Percentiles rank a stretch among this genome's conserved stretches.
Conservation (phyloP, 2,888 invertebrate species). For the Myopa tessellatipennis region DNA sequence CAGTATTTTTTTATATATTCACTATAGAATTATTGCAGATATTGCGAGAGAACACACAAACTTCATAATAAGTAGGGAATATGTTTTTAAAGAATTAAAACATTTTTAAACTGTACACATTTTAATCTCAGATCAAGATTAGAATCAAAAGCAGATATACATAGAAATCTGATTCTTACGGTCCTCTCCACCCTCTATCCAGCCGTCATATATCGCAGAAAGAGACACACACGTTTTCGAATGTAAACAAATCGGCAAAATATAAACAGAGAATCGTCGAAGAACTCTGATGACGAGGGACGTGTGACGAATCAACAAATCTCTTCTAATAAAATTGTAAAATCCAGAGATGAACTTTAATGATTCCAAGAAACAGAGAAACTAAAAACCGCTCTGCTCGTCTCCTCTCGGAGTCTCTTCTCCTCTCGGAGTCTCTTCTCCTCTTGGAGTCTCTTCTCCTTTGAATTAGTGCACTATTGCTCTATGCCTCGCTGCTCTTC, state of each 20-base stretch:
- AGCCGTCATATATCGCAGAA: not conserved
- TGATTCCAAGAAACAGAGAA: not conserved
- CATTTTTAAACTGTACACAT: no score
- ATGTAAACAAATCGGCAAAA: constrained; percentile 21
- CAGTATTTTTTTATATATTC: no score
- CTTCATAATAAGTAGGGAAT: no score
- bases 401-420: no score
- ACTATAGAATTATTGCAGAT: no score
- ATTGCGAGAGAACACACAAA: no score
- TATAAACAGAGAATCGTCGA: constrained; percentile 3
- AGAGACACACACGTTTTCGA: not conserved
- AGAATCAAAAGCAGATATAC: no score
- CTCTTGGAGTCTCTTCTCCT: not conserved
- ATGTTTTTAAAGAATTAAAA: no score
- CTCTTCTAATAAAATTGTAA: not conserved
- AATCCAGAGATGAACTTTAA: constrained; percentile 17
- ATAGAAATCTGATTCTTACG: no score
- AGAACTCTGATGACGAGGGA: not conserved
- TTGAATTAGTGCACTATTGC: not conserved
- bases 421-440: not conserved
- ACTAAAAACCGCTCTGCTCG: not conserved
- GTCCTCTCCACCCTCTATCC: not conserved
- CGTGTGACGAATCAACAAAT: not conserved
- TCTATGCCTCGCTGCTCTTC: not conserved
- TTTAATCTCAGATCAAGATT: no score